Base-by-base conservation (phyloP, 2,113 vertebrate species). In the Aphyosemion australe region DNA sequence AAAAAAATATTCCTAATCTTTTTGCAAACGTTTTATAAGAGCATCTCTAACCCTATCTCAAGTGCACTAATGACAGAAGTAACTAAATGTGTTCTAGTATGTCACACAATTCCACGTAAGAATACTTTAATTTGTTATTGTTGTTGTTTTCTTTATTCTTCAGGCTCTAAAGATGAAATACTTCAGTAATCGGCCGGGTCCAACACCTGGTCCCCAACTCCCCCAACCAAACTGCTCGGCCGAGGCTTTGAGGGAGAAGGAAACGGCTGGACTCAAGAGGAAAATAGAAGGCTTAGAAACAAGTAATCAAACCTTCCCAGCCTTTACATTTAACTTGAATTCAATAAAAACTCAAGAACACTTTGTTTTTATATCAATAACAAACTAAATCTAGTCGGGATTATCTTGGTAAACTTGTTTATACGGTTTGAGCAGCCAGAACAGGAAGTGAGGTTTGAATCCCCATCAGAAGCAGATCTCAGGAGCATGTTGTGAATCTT, bases 111-210 rank as follows among this genome's bases (percentile, higher is more conserved):
- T 26, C 26, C 26, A 26, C 26, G 3, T 26, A 26, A 26, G 34
- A 37, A 10, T 37, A 6, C 34, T 37, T 37, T 37, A 7, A 5
- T 34, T 31, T 26, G 11, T 12, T 16, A 20, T 51, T 54, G 43
- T 15, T n/a, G 1, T 9, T 56, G 14, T 39, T 67, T 70, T 41
- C 73, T 10, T 60, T 63, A 16, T 65, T 69, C 6, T 59, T 0
- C 86, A 99, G 97, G 96, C 97, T 49, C 81, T 99, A 61, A 95
- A 95, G 85, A 95, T 93, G 80, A 92, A 71, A 1, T 99, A 99
- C 91, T 99, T 99, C 85, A 96, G 94, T 88, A 98, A 95, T 69
- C 90, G 94, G 15, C 97, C 97, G 41, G 95, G 84, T 41, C 96
- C 97, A 12, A 98, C 96, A 19, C 94, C 95, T 50, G 96, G 96